Conservation (phyloP, 2,113 vertebrate genomes). For the Cyanoramphus novaezelandiae region DNA sequence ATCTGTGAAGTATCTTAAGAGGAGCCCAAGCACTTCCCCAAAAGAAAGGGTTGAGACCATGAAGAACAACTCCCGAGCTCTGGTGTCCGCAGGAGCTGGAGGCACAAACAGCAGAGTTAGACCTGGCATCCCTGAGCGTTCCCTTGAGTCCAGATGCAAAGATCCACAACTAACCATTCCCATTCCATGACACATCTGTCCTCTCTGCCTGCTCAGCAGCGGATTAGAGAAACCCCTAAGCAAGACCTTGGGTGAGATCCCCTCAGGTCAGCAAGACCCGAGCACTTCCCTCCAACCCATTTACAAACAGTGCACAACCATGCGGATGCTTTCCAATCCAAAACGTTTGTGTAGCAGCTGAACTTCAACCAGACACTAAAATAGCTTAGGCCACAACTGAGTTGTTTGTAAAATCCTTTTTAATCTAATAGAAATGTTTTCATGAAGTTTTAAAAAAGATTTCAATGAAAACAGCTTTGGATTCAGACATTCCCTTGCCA, state of each 20-base stretch:
- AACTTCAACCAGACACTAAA: conserved; percentile 50
- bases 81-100: background rate
- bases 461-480: conserved; percentile 72
- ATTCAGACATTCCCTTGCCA: conserved; percentile 72
- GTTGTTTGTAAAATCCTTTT: conserved; percentile 70
- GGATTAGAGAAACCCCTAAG: background rate
- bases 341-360: background rate
- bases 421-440: conserved; percentile 73
- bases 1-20: fast-evolving
- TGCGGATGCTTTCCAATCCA: background rate
- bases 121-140: fast-evolving
- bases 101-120: background rate
- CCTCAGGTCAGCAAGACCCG: background rate
- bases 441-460: conserved; percentile 69
- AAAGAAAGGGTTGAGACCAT: background rate
- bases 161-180: fast-evolving
- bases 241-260: background rate
- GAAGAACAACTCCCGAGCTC: background rate
- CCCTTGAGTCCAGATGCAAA: background rate
- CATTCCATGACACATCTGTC: background rate
- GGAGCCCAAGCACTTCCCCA: background rate
- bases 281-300: background rate
- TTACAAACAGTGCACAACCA: background rate
- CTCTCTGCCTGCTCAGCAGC: background rate
- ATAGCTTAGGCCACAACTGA: conserved; percentile 63